phyloP scores from a whole-genome alignment of 2,113 vertebrate species.

The Chamaetylas fuelleborni region DNA sequence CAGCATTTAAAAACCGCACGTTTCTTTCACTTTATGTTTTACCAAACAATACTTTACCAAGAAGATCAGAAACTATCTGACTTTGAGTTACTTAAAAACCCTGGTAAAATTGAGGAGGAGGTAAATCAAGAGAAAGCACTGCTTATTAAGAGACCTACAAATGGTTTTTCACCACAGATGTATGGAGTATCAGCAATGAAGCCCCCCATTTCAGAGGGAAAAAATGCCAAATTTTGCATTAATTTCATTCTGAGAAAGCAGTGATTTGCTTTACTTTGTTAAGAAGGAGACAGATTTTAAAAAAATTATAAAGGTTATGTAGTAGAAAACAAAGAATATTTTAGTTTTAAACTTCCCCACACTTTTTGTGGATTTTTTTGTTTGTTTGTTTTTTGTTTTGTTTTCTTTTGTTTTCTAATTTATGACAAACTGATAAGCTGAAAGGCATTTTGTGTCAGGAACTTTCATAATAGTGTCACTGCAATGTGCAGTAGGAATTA shows the following conservation, averaged over 20 bases:
- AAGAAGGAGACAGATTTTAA: not conserved
- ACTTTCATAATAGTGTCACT: not conserved
- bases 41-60: not conserved
- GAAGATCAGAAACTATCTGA: not conserved
- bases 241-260: not conserved
- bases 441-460: not conserved
- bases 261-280: not conserved
- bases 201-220: not conserved
- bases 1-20: not conserved
- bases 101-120: not conserved
- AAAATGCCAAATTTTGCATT: not conserved
- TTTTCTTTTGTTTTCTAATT: not conserved
- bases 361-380: not conserved
- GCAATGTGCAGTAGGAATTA: not conserved
- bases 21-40: not conserved
- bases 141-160: not conserved
- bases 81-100: not conserved
- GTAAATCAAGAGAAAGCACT: not conserved
- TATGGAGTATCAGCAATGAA: not conserved
- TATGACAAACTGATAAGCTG: not conserved
- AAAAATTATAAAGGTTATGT: not conserved
- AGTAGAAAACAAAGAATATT: not conserved
- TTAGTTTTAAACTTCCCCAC: not conserved
- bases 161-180: rapidly evolving
- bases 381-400: too few relatives aligned